Evolutionary conservation across 64 coral and sea anemone genomes (phyloP).

Genomic region (Stichodactyla helianthus): DNA sequence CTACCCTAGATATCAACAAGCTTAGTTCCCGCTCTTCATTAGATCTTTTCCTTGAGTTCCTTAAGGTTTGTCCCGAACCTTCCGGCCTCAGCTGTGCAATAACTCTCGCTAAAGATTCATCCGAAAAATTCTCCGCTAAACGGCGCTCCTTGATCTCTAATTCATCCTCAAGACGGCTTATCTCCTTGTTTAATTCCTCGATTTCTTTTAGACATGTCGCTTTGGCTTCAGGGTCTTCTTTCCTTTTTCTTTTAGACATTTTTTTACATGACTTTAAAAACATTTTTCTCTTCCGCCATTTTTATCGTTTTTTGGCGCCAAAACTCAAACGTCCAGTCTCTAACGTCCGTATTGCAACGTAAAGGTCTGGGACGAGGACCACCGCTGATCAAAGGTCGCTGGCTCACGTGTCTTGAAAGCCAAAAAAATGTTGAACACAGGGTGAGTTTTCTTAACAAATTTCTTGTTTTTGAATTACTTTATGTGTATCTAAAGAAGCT

Average conservation of each 20-base stretch:
- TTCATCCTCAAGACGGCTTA: slow-evolving; percentile 60
- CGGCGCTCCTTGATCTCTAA: slow-evolving; percentile 29
- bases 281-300: slow-evolving; percentile 28
- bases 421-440: slow-evolving; percentile 68
- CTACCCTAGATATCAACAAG: not conserved
- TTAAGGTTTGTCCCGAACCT: not conserved
- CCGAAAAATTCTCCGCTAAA: not conserved
- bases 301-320: slow-evolving; percentile 62
- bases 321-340: not conserved
- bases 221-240: slow-evolving; percentile 29
- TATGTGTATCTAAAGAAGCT: not conserved
- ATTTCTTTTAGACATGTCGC: slow-evolving; percentile 44
- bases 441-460: slow-evolving; percentile 18
- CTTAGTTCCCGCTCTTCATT: not conserved
- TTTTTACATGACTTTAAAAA: not conserved
- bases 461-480: not conserved
- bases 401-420: not conserved
- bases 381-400: slow-evolving; percentile 25
- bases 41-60: not conserved
- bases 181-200: slow-evolving; percentile 48
- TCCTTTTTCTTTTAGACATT: slow-evolving; percentile 28
- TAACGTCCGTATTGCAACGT: not conserved
- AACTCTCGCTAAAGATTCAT: not conserved
- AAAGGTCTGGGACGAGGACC: not conserved
- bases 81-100: not conserved